Evolutionary conservation across 2,888 invertebrate species (phyloP).

Genomic region (Chouioia cunea): DNA sequence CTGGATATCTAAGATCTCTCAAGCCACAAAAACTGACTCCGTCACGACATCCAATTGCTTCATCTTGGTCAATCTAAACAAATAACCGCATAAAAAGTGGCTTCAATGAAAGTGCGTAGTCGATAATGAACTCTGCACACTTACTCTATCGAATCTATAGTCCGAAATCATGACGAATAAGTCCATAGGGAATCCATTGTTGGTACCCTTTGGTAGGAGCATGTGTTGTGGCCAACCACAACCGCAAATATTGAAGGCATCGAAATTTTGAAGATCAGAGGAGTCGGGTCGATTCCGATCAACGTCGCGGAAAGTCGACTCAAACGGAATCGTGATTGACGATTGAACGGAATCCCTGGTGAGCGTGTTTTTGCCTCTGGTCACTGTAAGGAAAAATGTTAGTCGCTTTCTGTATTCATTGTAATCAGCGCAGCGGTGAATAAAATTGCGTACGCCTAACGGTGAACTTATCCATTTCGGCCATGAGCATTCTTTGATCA

Average conservation of each 20-base stretch:
- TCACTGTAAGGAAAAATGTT: slow-evolving; percentile 72
- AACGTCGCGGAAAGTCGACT: slow-evolving; percentile 82
- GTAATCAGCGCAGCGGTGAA: too few species aligned
- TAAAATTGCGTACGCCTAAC: slow-evolving; percentile 74
- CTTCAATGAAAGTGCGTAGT: too few species aligned
- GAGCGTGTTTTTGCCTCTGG: slow-evolving; percentile 77
- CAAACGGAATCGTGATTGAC: slow-evolving; percentile 86
- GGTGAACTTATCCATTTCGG: slow-evolving; percentile 81
- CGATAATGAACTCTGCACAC: too few species aligned
- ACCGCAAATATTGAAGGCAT: slow-evolving; percentile 84
- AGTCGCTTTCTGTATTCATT: too few species aligned
- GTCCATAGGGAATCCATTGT: slow-evolving; percentile 76
- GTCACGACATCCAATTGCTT: slow-evolving; percentile 72
- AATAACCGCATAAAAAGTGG: too few species aligned
- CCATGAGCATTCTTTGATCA: slow-evolving; percentile 76
- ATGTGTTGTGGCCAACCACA: slow-evolving; percentile 91
- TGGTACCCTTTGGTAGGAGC: slow-evolving; percentile 80
- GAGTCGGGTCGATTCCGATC: slow-evolving; percentile 74
- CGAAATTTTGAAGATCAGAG: slow-evolving; percentile 67
- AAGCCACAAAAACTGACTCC: slow-evolving; percentile 85
- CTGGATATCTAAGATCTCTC: slow-evolving; percentile 82
- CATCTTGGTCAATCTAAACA: slow-evolving; percentile 47
- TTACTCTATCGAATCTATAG: slow-evolving; percentile 73
- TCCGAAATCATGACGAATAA: slow-evolving; percentile 85
- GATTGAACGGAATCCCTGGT: slow-evolving; percentile 78